Conservation (phyloP, 2,797 vertebrate genomes). For the Nothura maculosa region DNA sequence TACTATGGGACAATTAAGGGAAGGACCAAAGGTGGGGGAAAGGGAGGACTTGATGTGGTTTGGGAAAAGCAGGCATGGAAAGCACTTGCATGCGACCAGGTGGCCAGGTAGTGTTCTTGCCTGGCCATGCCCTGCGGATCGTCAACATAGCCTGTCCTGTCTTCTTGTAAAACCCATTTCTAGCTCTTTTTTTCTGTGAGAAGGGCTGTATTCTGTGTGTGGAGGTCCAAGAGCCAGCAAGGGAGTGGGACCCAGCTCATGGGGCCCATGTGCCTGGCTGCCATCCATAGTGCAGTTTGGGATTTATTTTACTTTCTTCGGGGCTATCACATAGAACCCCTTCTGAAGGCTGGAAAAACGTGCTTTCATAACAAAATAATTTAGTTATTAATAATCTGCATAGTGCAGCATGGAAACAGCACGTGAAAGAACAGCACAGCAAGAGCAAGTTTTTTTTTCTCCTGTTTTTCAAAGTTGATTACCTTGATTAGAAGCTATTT, state of each 20-base stretch:
- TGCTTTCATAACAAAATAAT: background rate
- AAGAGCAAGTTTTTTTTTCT: background rate
- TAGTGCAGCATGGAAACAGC: rapidly evolving
- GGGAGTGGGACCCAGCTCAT: background rate
- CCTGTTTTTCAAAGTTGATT: background rate
- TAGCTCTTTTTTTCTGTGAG: background rate
- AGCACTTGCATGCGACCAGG: background rate
- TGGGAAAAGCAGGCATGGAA: background rate
- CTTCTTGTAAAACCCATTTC: background rate
- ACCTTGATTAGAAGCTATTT: background rate
- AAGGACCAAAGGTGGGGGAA: background rate
- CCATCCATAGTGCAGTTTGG: background rate
- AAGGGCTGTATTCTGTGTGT: background rate
- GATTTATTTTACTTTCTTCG: background rate
- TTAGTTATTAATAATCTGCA: background rate
- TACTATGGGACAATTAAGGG: background rate
- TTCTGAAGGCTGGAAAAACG: background rate
- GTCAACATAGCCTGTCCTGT: background rate
- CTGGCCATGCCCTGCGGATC: background rate
- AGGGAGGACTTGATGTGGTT: background rate
- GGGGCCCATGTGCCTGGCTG: background rate
- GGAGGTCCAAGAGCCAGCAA: background rate
- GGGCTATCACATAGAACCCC: background rate
- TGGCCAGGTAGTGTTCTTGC: background rate
- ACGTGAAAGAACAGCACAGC: background rate